phyloP scores from a whole-genome alignment of 2,797 vertebrate genomes.

The Diglossa cyanea region DNA sequence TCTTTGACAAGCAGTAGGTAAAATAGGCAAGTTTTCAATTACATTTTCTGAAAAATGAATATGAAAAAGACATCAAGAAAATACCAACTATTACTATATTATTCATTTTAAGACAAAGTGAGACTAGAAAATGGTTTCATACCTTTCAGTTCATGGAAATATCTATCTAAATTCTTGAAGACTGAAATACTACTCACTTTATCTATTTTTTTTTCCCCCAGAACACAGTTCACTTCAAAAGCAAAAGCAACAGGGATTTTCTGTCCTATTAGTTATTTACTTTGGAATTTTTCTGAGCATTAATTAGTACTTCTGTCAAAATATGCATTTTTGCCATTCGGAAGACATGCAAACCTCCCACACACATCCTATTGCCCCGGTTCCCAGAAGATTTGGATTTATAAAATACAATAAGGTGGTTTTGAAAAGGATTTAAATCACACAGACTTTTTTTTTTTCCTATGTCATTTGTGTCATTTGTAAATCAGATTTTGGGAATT shows the following conservation, averaged over 20 bases:
- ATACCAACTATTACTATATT: neutral
- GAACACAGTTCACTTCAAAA: neutral
- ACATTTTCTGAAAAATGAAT: conserved; percentile 11
- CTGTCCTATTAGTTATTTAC: conserved; percentile 2
- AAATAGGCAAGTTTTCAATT: neutral
- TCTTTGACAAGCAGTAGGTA: neutral
- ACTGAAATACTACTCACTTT: neutral
- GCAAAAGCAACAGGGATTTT: neutral
- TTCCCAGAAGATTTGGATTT: neutral
- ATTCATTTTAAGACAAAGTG: neutral
- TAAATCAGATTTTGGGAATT: neutral
- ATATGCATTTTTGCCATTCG: neutral
- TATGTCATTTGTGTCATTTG: neutral
- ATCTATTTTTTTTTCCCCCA: neutral
- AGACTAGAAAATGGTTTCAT: neutral
- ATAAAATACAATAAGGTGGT: neutral
- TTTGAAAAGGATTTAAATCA: neutral
- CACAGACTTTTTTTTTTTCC: accelerated
- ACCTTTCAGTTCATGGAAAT: neutral
- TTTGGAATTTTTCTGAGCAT: conserved; percentile 1
- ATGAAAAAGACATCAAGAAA: neutral
- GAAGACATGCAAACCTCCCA: neutral
- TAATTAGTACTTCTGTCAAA: conserved; percentile 27
- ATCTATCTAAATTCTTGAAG: neutral
- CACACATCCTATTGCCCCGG: neutral